Evolutionary conservation across 2,113 vertebrate genomes (phyloP), one percentile per base, ranked within the genome.

Genomic region (Pseudorhombus dupliciocellatus): DNA sequence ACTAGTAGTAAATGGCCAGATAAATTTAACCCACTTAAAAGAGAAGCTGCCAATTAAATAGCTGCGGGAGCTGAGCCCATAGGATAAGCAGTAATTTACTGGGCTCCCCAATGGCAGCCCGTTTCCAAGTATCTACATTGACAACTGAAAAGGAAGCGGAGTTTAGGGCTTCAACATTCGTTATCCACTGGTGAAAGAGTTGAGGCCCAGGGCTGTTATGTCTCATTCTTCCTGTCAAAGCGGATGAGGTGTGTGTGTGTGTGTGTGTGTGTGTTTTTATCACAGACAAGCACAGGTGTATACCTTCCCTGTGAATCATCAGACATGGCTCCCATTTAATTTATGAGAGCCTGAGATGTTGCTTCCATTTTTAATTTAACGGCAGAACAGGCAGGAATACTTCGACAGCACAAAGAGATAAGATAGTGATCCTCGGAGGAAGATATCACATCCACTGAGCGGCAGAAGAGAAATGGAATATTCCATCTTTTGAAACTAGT

Each of bases 21-120:
- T 87, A 86, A 89, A 89, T 89, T 89, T 81, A 86, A 64, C 75
- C 70, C 69, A 80, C 88, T 86, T 87, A 85, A 90, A 87, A 85
- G 76, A 85, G 81, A 79, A 68, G 58, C 74, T 87, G 85, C 71
- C 84, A 90, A 88, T 91, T 86, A 91, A 85, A 88, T 54, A 79
- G 70, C 87, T 80, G 82, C 68, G 77, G 69, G 71, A 85, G 73
- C 79, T 20, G 51, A 80, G 74, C 80, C 80, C 79, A 84, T 81
- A 88, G 75, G 63, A 82, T 66, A 77, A 21, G 67, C 73, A 77
- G 83, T 75, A 75, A 87, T 80, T 87, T 75, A 76, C 64, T 79
- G 70, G 51, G 60, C 61, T 81, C 79, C 79, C 75, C 71, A 67
- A 77, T 51, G 58, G 54, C 66, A 68, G 67, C 31, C 52, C 28